Base-by-base conservation (phyloP, 2,888 invertebrate genomes). In the Galeruca laticollis region DNA sequence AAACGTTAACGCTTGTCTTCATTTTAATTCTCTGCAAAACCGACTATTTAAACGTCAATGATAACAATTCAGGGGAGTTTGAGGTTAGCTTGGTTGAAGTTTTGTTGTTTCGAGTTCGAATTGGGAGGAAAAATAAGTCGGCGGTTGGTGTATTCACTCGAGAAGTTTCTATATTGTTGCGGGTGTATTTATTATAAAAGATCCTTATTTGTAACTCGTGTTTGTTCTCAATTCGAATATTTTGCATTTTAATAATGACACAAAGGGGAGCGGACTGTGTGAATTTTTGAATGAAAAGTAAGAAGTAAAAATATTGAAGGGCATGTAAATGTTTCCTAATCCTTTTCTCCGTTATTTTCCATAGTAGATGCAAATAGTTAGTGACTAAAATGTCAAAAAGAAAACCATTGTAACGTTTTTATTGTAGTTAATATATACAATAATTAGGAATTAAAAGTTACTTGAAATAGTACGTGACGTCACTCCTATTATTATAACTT, bases 1-100 rank as follows among this genome's bases (percentile, higher is more conserved):
- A 31, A 40, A 33, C 56, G 49, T 71, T 76, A 76, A 76, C 75
- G 77, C 74, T 75, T 74, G 73, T 73, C 75, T 76, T 76, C 72
- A 73, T 76, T 77, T 75, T 75, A 74, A 77, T 77, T 75, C 71
- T 70, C 64, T 60, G 59, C 68, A 60, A 69, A 69, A 64, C 49
- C 61, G 61, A 61, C 35, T 61, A 51, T 61, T 61, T 61, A 61
- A 61, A 61, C 61, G 61, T 61, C 61, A 61, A 61, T 61, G 61
- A 61, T 61, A 61, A 61, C 61, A 61, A 61, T 61, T 61, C 51
- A 20, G 49, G 33, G 13, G 49, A 33, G 61, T 61, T 61, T 49
- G 61, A 61, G 61, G 61, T 61, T 61, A 51, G 56, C 54, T 5
- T 31, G 33, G 54, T 15, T 54, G 31, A 26, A 54, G 54, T 54